Evolutionary conservation across 1,140 invertebrate species (phyloP).

Genomic region (Micrasema longulum): DNA sequence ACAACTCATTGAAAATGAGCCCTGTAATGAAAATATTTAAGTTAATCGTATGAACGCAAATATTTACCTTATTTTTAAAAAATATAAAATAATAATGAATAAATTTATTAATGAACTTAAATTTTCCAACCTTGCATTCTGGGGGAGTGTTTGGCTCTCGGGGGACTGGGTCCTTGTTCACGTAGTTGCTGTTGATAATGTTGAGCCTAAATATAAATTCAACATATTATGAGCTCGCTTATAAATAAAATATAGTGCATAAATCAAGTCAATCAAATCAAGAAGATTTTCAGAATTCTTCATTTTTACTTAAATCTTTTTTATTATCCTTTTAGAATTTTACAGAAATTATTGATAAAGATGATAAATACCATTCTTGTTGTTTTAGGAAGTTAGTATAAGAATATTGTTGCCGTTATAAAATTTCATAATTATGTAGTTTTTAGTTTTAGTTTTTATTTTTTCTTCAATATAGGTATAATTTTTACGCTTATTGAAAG

Average conservation of each 20-base stretch:
- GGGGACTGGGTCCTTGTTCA: slow-evolving; percentile 67
- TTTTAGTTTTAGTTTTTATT: too few species aligned
- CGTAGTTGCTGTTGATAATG: slow-evolving; percentile 87
- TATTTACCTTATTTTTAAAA: too few species aligned
- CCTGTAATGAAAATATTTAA: too few species aligned
- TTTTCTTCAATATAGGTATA: too few species aligned
- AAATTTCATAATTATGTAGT: too few species aligned
- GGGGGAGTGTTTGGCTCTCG: slow-evolving; percentile 66
- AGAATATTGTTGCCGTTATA: too few species aligned
- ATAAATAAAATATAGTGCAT: not conserved
- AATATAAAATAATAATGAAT: slow-evolving; percentile 15
- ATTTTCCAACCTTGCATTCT: slow-evolving; percentile 75
- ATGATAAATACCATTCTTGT: not conserved
- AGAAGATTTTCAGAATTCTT: not conserved
- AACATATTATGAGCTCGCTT: not conserved
- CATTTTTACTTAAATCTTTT: not conserved
- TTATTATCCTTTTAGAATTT: not conserved
- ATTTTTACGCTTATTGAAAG: too few species aligned
- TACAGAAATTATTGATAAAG: not conserved
- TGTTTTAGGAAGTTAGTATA: not conserved
- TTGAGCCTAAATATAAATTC: slow-evolving; percentile 71
- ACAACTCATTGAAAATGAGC: too few species aligned
- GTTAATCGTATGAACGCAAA: too few species aligned
- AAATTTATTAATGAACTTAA: too few species aligned
- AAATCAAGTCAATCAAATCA: not conserved